Percentiles rank a stretch among this genome's conserved stretches.
Conservation (phyloP, 1,140 invertebrate species). For the Eumeta japonica region DNA sequence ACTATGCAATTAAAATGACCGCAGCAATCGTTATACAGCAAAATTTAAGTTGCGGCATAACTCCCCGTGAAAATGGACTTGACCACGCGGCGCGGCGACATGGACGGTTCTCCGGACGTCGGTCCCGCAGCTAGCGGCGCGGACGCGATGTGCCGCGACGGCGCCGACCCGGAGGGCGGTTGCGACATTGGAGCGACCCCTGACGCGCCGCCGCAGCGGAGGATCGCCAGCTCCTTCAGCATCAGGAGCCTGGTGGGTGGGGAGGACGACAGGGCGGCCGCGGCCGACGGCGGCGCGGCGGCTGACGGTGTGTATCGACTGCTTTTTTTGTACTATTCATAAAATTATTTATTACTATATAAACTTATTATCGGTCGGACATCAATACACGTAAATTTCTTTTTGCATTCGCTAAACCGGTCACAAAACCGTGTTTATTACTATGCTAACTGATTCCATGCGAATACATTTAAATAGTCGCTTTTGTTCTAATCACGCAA, state of each 20-base stretch:
- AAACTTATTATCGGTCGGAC: too few species aligned
- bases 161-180: slow-evolving; percentile 19
- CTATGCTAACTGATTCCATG: too few species aligned
- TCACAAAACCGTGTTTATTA: too few species aligned
- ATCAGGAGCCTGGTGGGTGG: slow-evolving; percentile 40
- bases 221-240: slow-evolving; percentile 39
- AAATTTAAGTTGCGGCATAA: too few species aligned
- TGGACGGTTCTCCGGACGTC: slow-evolving; percentile 9
- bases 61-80: slow-evolving; percentile 48
- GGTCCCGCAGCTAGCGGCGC: slow-evolving; percentile 22
- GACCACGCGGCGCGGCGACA: slow-evolving; percentile 38
- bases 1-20: too few species aligned
- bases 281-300: slow-evolving; percentile 32
- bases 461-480: too few species aligned
- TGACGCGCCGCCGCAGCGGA: slow-evolving; percentile 20
- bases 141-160: slow-evolving; percentile 32
- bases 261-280: slow-evolving; percentile 29
- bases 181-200: slow-evolving; percentile 33
- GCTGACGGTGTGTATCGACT: slow-evolving; percentile 30
- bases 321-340: not conserved
- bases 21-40: too few species aligned
- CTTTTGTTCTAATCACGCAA: too few species aligned
- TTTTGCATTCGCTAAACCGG: too few species aligned
- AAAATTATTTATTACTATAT: too few species aligned
- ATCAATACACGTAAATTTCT: too few species aligned